Base-by-base conservation (phyloP, 2,113 vertebrate genomes). In the Centropus bengalensis region DNA sequence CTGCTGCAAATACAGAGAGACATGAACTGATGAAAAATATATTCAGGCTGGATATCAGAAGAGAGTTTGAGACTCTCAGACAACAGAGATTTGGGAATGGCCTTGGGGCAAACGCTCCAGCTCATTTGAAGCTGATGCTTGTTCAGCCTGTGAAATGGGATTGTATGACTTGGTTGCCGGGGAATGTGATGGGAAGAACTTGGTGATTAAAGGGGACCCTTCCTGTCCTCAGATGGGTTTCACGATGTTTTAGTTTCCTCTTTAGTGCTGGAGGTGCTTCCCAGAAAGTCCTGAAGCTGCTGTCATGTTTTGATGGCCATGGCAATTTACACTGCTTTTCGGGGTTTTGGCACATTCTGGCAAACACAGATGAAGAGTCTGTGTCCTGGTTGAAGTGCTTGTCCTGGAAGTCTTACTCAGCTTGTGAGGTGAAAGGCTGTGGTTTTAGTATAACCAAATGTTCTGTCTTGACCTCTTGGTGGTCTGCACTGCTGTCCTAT, bases 71-170 rank as follows among this genome's bases (percentile, higher is more conserved):
- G 92, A 84, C 77, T 89, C 89, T 64, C 90, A 96, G 82, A 96
- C 94, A 95, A 95, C 68, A 59, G 94, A 95, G 96, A 94, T 95
- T 96, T 92, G 88, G 95, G 92, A 95, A 96, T 86, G 82, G 95
- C 96, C 90, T 55, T 80, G 69, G 83, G 96, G 95, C 49, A 91
- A 93, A 85, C 10, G 89, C 96, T 95, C 86, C 95, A 95, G 88
- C 54, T 94, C 91, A 95, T 96, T 95, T 97, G 94, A 96, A 96
- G 95, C 82, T 87, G 83, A 86, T 85, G 91, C 94, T 95, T 49
- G 82, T 94, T 92, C 94, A 95, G 96, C 64, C 94, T 93, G 95
- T 96, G 96, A 96, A 96, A 96, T 90, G 88, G 83, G 96, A 96
- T 96, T 96, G 95, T 84, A 49, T 15, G 94, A 70, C 94, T 96